phyloP scores from a whole-genome alignment of 2,888 invertebrate species.

The Adineta ricciae region DNA sequence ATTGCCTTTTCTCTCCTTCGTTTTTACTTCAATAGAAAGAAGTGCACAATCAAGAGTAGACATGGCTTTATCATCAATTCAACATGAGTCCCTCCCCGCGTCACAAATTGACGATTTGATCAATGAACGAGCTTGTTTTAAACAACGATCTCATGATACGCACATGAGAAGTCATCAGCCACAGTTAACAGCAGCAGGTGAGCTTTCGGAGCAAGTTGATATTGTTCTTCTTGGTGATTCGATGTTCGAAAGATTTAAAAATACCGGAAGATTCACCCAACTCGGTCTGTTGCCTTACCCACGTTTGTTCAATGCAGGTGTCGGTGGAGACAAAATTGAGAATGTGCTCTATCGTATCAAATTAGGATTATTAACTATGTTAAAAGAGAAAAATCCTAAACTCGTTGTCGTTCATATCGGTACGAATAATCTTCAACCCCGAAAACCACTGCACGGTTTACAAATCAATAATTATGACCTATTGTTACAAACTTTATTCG shows the following conservation, averaged over 20 bases:
- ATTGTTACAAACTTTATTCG: not conserved
- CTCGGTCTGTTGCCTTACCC: not conserved
- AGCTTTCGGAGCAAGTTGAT: not conserved
- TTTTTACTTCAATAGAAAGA: too few relatives aligned
- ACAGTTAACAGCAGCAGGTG: not conserved
- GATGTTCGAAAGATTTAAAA: not conserved
- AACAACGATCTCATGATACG: not conserved
- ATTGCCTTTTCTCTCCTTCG: too few relatives aligned
- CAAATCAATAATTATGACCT: not conserved
- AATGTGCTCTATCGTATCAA: not conserved
- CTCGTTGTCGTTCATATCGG: not conserved
- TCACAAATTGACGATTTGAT: not conserved
- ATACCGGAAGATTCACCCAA: not conserved
- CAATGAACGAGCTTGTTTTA: not conserved
- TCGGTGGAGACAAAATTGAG: not conserved
- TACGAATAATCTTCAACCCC: not conserved
- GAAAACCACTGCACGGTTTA: not conserved
- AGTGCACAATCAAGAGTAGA: too few relatives aligned
- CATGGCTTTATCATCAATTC: not conserved
- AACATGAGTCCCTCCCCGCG: not conserved
- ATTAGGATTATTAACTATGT: not conserved
- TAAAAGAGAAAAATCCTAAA: not conserved
- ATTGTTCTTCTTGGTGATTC: not conserved
- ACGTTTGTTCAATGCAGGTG: not conserved
- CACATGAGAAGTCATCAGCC: not conserved